Base-by-base conservation (phyloP, 2,888 invertebrate species). In the Vanessa cardui region DNA sequence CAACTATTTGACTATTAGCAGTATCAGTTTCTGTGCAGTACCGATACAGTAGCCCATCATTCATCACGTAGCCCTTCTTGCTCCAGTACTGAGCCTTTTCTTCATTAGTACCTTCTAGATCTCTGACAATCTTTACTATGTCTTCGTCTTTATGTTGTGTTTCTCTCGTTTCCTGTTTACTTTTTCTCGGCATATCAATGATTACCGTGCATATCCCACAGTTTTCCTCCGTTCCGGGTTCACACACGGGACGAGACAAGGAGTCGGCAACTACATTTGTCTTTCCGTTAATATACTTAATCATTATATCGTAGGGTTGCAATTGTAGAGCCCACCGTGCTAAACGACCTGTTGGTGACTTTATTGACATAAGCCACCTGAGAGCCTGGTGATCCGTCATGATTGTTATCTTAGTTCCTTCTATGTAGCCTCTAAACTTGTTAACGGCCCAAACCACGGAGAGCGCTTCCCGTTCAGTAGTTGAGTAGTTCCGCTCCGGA, bases 61-160 rank as follows among this genome's bases (percentile, higher is more conserved):
- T 18, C 39, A 61, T 9, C 18, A 61, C 16, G 26, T 61, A 61
- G 18, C 61, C 61, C 20, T 49, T 49, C 16, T 50, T 39, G 16
- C 31, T 31, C 61, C 61, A 61, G 16, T 50, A 31, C 39, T 31
- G 26, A 26, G 31, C 39, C 16, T 20, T 39, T 39, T 50, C 21
- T 26, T 50, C 26, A 77, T 76, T 0, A 52, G 72, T 2, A 74
- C 60, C 5, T 75, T 73, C 74, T 16, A 77, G 50, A 47, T 73
- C 75, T 18, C 74, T 72, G 1, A 74, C 52, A 3, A 75, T 50
- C 12, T 47, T 26, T n/a, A 6, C 18, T 18, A 64, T 16, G 6
- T 46, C 15, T 3, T n/a, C 44, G 39, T 64, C 64, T 26, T 64
- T 64, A 16, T 50, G 16, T 18, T 64, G 58, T 26, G 49, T 58